Evolutionary conservation across 2,797 vertebrate genomes (phyloP), one percentile per base, ranked within the genome.

Genomic region (Diplodus sargus): DNA sequence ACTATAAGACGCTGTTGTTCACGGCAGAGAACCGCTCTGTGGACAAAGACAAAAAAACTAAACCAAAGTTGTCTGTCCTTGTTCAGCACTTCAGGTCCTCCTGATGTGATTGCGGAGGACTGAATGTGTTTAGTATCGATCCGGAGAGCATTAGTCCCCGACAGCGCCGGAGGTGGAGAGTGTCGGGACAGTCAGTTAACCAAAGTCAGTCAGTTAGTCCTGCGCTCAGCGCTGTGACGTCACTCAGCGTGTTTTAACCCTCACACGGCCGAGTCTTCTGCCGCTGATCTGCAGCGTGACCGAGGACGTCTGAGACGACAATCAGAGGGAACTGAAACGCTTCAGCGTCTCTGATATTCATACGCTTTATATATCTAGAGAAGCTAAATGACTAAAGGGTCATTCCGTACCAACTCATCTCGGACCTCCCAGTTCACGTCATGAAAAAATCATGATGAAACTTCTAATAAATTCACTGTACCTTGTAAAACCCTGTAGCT

Each of bases 61-160:
- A 34, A n/a, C 39, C 39, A n/a, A 60, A 70, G 30, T 18, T 59
- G 3, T n/a, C 5, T 5, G 76, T 81, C 83, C 77, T 81, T 67
- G n/a, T 67, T 78, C 1, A 64, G 76, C 67, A n/a, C 56, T 60
- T 74, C 51, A 47, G 1, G 5, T 65, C 82, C 51, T 59, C 59
- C 64, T 85, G 59, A 89, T 84, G 79, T 61, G 81, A 83, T 89
- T 83, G 72, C 49, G 72, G 62, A 25, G 25, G 74, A 20, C 64
- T 51, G 7, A 52, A 88, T 78, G 58, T 53, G 63, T 80, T 91
- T 86, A 82, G 83, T 77, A 86, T 90, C 16, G 88, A 91, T 90
- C 79, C 56, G 17, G 15, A 58, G 53, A 74, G 72, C 64, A 54
- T 82, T 68, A 74, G 48, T 60, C 18, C 15, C 53, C 52, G 16